phyloP scores from a whole-genome alignment of 2,113 vertebrate species.

The Percina caprodes region DNA sequence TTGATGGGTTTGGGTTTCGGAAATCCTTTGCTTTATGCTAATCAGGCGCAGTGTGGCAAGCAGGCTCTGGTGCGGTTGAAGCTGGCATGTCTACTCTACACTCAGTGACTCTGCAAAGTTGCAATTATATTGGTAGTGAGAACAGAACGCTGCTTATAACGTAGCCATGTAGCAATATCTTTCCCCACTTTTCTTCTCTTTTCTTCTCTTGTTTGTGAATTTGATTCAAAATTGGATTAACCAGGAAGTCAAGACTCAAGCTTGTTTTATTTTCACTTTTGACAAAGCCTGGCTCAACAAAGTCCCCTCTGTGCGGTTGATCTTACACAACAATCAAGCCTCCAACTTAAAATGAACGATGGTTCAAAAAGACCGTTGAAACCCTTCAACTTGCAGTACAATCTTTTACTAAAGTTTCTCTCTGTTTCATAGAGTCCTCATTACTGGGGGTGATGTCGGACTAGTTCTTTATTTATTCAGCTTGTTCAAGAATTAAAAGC shows the following conservation, averaged over 20 bases:
- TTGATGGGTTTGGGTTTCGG: slow-evolving; percentile 83
- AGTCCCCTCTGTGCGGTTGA: slow-evolving; percentile 36
- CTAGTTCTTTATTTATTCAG: slow-evolving; percentile 73
- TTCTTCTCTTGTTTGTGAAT: slow-evolving; percentile 56
- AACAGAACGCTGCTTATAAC: slow-evolving; percentile 71
- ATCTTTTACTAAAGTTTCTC: slow-evolving; percentile 23
- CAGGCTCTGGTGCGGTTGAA: slow-evolving; percentile 76
- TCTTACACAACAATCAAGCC: slow-evolving; percentile 38
- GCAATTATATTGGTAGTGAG: slow-evolving; percentile 80
- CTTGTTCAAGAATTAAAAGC: slow-evolving; percentile 76
- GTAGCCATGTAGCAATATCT: slow-evolving; percentile 29
- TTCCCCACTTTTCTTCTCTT: slow-evolving; percentile 17
- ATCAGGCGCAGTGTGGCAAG: slow-evolving; percentile 80
- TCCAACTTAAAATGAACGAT: slow-evolving; percentile 37
- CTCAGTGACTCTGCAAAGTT: slow-evolving; percentile 74
- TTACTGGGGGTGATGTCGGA: slow-evolving; percentile 23
- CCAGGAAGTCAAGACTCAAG: slow-evolving; percentile 32
- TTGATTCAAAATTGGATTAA: slow-evolving; percentile 57
- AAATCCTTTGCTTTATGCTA: slow-evolving; percentile 83
- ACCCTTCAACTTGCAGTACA: slow-evolving; percentile 28
- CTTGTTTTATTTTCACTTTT: slow-evolving; percentile 61
- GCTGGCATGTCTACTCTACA: slow-evolving; percentile 75
- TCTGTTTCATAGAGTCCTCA: slow-evolving; percentile 31
- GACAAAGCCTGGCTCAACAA: slow-evolving; percentile 25
- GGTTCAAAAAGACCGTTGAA: slow-evolving; percentile 31